These are phyloP conservation scores for Notamacropus eugenii DNA, from an alignment of 2,797 vertebrate genomes.

Conservation along the genomic window DNA sequence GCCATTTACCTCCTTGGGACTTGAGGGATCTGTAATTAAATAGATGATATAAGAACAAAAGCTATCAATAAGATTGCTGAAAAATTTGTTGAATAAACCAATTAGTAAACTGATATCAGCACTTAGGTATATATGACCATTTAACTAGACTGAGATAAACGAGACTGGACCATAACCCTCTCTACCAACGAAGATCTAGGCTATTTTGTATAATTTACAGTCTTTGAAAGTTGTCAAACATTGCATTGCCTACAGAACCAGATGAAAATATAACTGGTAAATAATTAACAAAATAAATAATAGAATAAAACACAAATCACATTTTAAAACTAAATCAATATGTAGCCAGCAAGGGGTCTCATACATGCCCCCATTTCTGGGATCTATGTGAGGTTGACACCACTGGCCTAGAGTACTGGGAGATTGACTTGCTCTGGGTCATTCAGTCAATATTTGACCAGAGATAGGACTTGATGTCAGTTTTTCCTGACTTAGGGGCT, in stretches of 20 bases:
- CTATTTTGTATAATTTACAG: not conserved
- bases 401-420: not conserved
- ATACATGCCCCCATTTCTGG: not conserved
- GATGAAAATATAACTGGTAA: not conserved
- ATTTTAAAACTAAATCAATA: not conserved
- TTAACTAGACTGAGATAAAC: not conserved
- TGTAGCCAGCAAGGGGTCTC: not conserved
- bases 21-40: not conserved
- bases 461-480: not conserved
- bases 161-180: not conserved
- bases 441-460: not conserved
- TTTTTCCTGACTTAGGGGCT: not conserved
- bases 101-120: not conserved
- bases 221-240: not conserved
- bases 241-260: not conserved
- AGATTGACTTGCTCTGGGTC: not conserved
- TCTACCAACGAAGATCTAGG: not conserved
- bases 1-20: not conserved
- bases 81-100: not conserved
- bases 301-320: not conserved
- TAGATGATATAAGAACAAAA: slow-evolving; percentile 41
- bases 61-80: not conserved
- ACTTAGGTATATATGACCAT: not conserved
- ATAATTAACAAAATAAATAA: not conserved
- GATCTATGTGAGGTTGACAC: not conserved